phyloP scores from a whole-genome alignment of 2,888 invertebrate genomes.

The Drosophila monieri region DNA sequence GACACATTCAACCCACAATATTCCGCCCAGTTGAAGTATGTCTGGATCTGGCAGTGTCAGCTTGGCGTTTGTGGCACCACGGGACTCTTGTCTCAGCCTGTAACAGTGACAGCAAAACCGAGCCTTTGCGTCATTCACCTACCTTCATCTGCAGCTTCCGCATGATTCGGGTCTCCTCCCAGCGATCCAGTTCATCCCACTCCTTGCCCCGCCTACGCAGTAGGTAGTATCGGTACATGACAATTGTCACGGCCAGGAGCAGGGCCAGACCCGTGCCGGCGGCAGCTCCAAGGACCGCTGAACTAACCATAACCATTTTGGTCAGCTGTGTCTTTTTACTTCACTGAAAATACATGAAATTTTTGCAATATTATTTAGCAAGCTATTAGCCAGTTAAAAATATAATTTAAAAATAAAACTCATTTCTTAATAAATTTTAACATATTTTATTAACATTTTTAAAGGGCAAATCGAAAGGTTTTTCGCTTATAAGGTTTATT shows the following conservation, averaged over 20 bases:
- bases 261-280: constrained; percentile 88
- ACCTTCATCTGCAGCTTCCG: constrained; percentile 83
- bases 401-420: neutral
- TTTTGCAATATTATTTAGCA: neutral
- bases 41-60: constrained; percentile 25
- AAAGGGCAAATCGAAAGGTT: constrained; percentile 39
- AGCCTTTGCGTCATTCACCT: constrained; percentile 48
- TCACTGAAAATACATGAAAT: constrained; percentile 1
- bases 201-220: constrained; percentile 86
- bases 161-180: constrained; percentile 84
- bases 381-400: neutral
- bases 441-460: neutral
- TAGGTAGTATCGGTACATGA: constrained; percentile 88
- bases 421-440: neutral
- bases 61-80: constrained; percentile 8
- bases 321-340: neutral
- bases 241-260: constrained; percentile 87
- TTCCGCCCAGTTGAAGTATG: constrained; percentile 1
- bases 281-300: constrained; percentile 88
- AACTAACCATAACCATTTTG: constrained; percentile 86
- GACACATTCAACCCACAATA: neutral
- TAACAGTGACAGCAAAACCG: constrained; percentile 1
- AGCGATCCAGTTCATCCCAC: constrained; percentile 86
- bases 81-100: neutral
- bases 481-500: constrained; percentile 14